These are phyloP conservation scores for Poliocrania exsul DNA, from an alignment of 2,797 vertebrate genomes.

Conservation along the genomic window DNA sequence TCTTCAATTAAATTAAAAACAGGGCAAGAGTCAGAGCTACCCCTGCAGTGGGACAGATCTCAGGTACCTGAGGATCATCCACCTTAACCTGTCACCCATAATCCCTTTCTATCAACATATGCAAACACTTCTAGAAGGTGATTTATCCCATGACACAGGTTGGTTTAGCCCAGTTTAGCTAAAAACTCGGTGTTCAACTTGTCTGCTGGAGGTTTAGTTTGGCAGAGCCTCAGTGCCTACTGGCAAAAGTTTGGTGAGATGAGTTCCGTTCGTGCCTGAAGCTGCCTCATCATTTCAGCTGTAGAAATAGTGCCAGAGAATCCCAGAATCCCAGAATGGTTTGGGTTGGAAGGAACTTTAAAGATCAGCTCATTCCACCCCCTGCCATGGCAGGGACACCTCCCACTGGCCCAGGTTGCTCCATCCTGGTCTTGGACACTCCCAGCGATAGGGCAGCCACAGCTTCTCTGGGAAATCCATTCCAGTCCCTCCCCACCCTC, in stretches of 20 bases:
- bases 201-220: neutral
- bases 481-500: accelerated
- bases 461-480: accelerated
- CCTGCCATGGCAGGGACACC: accelerated
- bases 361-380: neutral
- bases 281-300: neutral
- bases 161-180: neutral
- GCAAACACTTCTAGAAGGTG: neutral
- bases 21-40: neutral
- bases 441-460: neutral
- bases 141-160: neutral
- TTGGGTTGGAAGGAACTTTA: neutral
- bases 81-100: no score
- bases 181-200: neutral
- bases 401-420: accelerated
- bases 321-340: neutral
- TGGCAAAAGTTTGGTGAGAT: neutral
- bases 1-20: neutral
- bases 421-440: neutral
- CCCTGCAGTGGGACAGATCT: neutral
- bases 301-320: neutral
- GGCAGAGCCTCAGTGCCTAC: neutral
- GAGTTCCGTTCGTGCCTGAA: neutral
- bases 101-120: neutral
- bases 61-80: neutral